Evolutionary conservation across 2,888 invertebrate species (phyloP).

Genomic region (Sesia apiformis): DNA sequence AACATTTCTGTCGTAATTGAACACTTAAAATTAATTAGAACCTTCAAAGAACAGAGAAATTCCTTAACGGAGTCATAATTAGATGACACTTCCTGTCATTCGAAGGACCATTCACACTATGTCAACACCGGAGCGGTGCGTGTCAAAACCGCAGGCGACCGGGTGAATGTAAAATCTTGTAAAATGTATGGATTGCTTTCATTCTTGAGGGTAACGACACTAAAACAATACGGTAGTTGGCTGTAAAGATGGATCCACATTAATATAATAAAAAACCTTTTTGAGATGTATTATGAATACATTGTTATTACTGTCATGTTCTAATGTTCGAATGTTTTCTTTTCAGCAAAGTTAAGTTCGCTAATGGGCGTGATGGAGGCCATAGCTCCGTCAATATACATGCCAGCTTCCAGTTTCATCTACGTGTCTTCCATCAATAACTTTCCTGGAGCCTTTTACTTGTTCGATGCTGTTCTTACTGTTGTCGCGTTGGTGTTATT

Average conservation of each 20-base stretch:
- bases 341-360: conserved; percentile 65
- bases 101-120: no score
- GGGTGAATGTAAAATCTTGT: no score
- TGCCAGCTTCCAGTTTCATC: conserved; percentile 71
- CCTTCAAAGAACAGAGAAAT: not conserved
- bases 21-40: not conserved
- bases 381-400: conserved; percentile 69
- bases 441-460: conserved; percentile 73
- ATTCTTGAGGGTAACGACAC: no score
- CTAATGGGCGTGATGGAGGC: conserved; percentile 75
- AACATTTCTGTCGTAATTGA: not conserved
- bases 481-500: conserved; percentile 55
- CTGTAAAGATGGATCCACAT: not conserved
- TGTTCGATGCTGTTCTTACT: conserved; percentile 66
- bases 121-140: no score
- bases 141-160: no score
- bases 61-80: not conserved
- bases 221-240: no score
- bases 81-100: not conserved
- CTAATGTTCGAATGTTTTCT: conserved; percentile 2
- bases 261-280: not conserved
- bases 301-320: not conserved
- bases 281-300: not conserved
- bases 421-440: conserved; percentile 64
- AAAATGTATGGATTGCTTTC: no score